Base-by-base conservation (phyloP, 2,113 vertebrate genomes). In the Poecile atricapillus region DNA sequence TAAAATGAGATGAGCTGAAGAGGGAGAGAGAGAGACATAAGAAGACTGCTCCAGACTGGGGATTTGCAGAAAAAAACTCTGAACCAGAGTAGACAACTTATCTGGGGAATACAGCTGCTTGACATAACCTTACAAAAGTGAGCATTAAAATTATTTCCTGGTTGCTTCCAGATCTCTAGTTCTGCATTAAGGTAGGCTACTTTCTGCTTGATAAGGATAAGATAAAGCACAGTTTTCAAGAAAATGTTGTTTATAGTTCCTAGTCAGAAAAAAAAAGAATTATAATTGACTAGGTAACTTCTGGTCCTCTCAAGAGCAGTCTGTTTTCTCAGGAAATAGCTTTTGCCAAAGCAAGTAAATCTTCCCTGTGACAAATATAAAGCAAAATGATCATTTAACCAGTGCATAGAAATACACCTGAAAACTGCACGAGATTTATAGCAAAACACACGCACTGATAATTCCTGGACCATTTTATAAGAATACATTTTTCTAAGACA, bases 21-120 rank as follows among this genome's bases (percentile, higher is more conserved):
- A 91, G 77, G 69, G 17, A 89, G 74, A 73, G 3, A 84, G 24
- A 39, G 39, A 86, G 24, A 75, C 76, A 81, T 53, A 77, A 84
- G 68, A 92, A 75, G 69, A 37, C 58, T 83, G 11, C 31, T 91
- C 23, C 58, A 83, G 81, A 83, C 53, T 55, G 31, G 30, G 24
- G 49, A 94, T 87, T 59, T 93, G 74, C 37, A 90, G 87, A 80
- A 87, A 87, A 39, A 93, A 91, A 44, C 10, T 56, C 24, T 56
- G 69, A 71, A 56, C 55, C 43, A 76, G 49, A 69, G 65, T 2
- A 76, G 81, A 83, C 44, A 93, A 91, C 53, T 93, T 95, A 95
- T 90, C 90, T 85, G 70, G 56, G 46, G 25, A 93, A 76, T 44
- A 50, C 89, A 94, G 87, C 78, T 93, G 90, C 69, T 85, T 94